A percentile compares a stretch with the other conserved stretches of the same genome.
Conservation (phyloP, 2,113 vertebrate genomes). For the Aegithalos caudatus region DNA sequence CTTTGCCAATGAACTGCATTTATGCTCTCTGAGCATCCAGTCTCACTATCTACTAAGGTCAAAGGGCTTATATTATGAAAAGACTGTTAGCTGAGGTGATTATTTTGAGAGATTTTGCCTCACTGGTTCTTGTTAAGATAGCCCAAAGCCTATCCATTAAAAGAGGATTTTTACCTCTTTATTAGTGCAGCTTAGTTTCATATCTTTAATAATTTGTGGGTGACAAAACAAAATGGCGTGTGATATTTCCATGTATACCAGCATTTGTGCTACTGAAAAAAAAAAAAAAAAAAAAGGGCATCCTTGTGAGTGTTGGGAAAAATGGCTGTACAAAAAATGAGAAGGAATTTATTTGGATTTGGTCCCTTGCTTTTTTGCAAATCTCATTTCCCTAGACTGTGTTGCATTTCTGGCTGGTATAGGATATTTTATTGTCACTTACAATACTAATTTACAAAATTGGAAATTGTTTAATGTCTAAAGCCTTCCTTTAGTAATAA, state of each 20-base stretch:
- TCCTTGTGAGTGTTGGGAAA: neutral
- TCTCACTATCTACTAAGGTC: neutral
- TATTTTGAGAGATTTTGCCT: slow-evolving; percentile 6
- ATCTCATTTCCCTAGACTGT: neutral
- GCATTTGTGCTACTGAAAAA: neutral
- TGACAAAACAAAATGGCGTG: neutral
- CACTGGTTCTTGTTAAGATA: neutral
- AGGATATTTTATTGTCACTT: neutral
- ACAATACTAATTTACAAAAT: neutral
- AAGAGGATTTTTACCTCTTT: neutral
- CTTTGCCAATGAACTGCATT: neutral
- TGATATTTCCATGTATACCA: neutral
- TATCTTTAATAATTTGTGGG: neutral
- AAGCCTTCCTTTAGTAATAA: neutral
- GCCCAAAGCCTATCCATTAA: neutral
- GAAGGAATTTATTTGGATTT: neutral
- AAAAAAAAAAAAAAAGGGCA: neutral
- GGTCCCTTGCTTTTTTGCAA: neutral
- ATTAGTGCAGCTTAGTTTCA: neutral
- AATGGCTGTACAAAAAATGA: neutral
- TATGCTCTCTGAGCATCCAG: neutral
- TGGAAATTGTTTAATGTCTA: neutral
- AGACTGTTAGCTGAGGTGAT: neutral
- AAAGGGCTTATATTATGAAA: neutral
- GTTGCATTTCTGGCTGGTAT: neutral